These are phyloP conservation scores for Rhodinocichla rosea DNA, from an alignment of 2,113 vertebrate species.

Conservation along the genomic window DNA sequence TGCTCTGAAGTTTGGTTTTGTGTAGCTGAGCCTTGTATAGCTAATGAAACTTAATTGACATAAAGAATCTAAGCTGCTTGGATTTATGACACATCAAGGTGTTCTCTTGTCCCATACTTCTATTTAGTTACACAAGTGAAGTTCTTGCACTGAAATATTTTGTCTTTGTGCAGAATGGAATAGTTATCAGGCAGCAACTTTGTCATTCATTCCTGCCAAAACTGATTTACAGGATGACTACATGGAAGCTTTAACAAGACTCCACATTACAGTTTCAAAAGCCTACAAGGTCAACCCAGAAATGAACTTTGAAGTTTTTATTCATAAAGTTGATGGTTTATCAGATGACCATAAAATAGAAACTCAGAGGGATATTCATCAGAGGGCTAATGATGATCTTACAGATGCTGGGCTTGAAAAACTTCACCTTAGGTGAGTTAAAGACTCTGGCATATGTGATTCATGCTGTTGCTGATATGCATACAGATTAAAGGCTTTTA, in stretches of 20 bases:
- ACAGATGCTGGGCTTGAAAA: conserved; percentile 97
- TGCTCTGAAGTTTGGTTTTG: neutral
- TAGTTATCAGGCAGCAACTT: neutral
- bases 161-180: neutral
- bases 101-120: neutral
- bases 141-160: neutral
- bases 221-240: conserved; percentile 91
- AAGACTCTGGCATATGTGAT: neutral
- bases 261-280: conserved; percentile 96
- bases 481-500: neutral
- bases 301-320: conserved; percentile 99
- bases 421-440: conserved; percentile 90
- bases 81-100: neutral
- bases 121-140: neutral
- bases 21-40: neutral
- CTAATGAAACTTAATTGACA: neutral
- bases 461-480: neutral
- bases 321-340: conserved; percentile 98
- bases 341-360: conserved; percentile 99
- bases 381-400: conserved; percentile 97
- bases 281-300: conserved; percentile 98
- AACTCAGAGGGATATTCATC: conserved; percentile 98
- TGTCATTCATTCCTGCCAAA: conserved; percentile 5
- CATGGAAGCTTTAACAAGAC: conserved; percentile 93
- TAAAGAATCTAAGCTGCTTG: neutral